These are phyloP conservation scores for Sceloporus tristichus DNA, from an alignment of 2,113 vertebrate genomes.

Conservation along the genomic window DNA sequence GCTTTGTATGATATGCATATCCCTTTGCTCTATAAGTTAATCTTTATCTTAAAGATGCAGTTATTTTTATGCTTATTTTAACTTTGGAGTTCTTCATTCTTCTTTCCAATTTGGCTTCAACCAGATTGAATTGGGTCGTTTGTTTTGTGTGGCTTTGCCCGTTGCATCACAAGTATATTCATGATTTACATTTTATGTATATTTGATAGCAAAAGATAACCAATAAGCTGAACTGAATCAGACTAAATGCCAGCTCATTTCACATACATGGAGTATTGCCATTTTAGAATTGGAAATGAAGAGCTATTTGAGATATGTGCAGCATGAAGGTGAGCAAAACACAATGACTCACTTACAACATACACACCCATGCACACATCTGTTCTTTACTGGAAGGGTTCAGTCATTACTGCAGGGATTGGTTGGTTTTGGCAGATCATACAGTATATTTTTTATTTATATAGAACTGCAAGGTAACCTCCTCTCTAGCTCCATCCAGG, in stretches of 20 bases:
- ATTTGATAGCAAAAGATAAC: slow-evolving; percentile 5
- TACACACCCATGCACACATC: too few relatives aligned
- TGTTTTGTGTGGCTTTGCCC: not conserved
- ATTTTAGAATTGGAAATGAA: not conserved
- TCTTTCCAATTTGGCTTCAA: not conserved
- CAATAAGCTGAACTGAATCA: not conserved
- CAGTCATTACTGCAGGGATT: too few relatives aligned
- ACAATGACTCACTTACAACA: not conserved
- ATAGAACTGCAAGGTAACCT: too few relatives aligned
- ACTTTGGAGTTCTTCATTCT: not conserved
- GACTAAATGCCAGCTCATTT: not conserved
- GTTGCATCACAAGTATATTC: not conserved
- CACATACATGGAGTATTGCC: not conserved
- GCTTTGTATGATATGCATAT: not conserved
- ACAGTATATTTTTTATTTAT: too few relatives aligned
- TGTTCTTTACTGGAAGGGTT: too few relatives aligned
- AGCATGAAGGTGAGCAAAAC: not conserved
- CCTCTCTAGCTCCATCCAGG: too few relatives aligned
- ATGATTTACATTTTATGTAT: slow-evolving; percentile 21
- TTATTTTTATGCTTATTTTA: not conserved
- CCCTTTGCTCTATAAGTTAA: not conserved
- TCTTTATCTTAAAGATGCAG: slow-evolving; percentile 2
- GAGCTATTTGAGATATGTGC: not conserved
- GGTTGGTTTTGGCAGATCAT: too few relatives aligned
- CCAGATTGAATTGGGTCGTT: slow-evolving; percentile 4